phyloP scores from a whole-genome alignment of 2,113 vertebrate genomes.

The Nibea albiflora region DNA sequence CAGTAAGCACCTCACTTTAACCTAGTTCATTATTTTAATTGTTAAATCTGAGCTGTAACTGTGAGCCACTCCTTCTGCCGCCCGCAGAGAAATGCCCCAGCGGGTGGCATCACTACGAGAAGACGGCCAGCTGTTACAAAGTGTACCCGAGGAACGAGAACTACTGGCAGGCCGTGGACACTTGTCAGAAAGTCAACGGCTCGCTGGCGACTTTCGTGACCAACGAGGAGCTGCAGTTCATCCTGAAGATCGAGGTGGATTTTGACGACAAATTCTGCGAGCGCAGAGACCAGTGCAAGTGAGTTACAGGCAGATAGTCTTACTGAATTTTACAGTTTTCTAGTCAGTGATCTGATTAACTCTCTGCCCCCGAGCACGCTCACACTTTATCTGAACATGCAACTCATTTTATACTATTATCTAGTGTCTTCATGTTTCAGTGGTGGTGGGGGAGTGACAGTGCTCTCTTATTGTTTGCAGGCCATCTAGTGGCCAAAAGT shows the following conservation, averaged over 20 bases:
- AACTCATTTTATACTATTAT: too few species aligned
- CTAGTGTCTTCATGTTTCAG: not conserved
- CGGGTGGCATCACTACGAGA: constrained; percentile 98
- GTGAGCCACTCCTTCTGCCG: not conserved
- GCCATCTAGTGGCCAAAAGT: constrained; percentile 62
- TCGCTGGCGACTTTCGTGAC: constrained; percentile 96
- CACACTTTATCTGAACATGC: not conserved
- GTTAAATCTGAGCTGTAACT: not conserved
- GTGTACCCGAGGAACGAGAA: constrained; percentile 95
- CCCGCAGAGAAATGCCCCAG: constrained; percentile 95
- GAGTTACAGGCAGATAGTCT: constrained; percentile 67
- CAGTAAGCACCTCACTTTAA: constrained; percentile 85
- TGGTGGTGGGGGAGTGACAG: not conserved
- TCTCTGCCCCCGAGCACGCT: not conserved
- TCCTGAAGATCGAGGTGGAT: constrained; percentile 95
- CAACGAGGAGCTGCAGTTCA: constrained; percentile 96
- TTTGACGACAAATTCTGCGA: constrained; percentile 91
- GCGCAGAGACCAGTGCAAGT: constrained; percentile 93
- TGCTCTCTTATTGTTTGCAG: constrained; percentile 19
- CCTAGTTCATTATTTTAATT: not conserved
- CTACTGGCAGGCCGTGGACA: constrained; percentile 98
- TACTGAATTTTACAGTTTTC: not conserved
- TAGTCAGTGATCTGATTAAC: not conserved
- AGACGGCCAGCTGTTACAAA: constrained; percentile 96
- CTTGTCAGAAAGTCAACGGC: constrained; percentile 94